phyloP scores from a whole-genome alignment of 2,888 invertebrate species.

The Sphaeridia pumilis region DNA sequence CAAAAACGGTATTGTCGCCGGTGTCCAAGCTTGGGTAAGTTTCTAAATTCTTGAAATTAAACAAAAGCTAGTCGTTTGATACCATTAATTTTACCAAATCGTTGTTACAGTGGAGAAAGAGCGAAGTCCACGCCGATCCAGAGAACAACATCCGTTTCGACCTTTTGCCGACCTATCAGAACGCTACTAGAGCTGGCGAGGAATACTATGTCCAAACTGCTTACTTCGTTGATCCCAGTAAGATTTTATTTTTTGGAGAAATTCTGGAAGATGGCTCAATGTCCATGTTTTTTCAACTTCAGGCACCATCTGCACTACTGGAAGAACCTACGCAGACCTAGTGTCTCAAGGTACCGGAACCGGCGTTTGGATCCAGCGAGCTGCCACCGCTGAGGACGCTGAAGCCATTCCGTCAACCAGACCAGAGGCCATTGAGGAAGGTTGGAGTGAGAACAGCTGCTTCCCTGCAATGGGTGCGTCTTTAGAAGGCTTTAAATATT shows the following conservation, averaged over 20 bases:
- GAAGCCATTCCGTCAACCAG: constrained; percentile 18
- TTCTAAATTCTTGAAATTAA: too few species aligned
- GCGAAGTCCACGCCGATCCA: too few species aligned
- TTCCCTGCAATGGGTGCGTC: constrained; percentile 26
- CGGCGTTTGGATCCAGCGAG: constrained; percentile 27
- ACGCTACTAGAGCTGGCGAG: constrained; percentile 15
- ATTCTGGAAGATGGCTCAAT: too few species aligned
- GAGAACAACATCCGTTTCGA: constrained; percentile 18
- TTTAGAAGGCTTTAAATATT: too few species aligned
- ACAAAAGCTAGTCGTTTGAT: not conserved
- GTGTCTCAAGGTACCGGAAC: constrained; percentile 23
- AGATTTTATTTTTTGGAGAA: too few species aligned
- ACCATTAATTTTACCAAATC: not conserved
- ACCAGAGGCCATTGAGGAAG: constrained; percentile 11
- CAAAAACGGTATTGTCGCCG: constrained; percentile 26
- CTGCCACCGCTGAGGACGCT: constrained; percentile 10
- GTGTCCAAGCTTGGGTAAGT: constrained; percentile 27
- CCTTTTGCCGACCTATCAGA: constrained; percentile 25
- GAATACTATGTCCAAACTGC: constrained; percentile 26
- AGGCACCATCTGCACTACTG: constrained; percentile 27
- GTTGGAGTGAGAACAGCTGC: constrained; percentile 28
- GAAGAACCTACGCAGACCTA: constrained; percentile 16
- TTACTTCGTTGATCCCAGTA: constrained; percentile 29
- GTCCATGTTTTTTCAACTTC: too few species aligned
- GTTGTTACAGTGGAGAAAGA: too few species aligned